phyloP scores from a whole-genome alignment of 2,113 vertebrate genomes.

The Callocephalon fimbriatum region DNA sequence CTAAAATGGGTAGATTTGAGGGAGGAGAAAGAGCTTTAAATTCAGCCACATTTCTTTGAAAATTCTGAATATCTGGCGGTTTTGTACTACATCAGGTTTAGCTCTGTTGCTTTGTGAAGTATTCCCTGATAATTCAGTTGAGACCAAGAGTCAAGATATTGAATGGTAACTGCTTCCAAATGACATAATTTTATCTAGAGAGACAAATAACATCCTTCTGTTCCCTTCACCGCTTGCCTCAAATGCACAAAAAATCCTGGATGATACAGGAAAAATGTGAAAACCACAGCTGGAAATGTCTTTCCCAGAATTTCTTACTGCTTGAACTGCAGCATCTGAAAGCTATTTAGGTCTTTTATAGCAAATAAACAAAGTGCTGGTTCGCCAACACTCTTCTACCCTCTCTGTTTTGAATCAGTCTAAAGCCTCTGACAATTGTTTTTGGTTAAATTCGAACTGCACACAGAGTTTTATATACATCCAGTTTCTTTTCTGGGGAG shows the following conservation, averaged over 20 bases:
- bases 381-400: neutral
- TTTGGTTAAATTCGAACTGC: neutral
- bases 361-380: neutral
- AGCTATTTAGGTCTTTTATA: slow-evolving; percentile 37
- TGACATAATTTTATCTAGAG: slow-evolving; percentile 24
- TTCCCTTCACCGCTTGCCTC: neutral
- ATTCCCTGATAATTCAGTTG: neutral
- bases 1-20: neutral
- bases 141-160: neutral
- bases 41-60: neutral
- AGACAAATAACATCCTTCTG: slow-evolving; percentile 1
- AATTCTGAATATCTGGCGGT: neutral
- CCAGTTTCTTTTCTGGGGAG: neutral
- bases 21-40: neutral
- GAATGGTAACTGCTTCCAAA: slow-evolving; percentile 2
- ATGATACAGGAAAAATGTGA: neutral
- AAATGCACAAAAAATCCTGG: neutral
- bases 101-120: neutral
- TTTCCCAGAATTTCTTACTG: neutral
- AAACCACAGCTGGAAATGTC: slow-evolving; percentile 34
- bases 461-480: neutral
- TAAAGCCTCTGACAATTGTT: neutral
- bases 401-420: neutral
- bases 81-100: neutral
- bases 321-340: slow-evolving; percentile 42